phyloP scores from a whole-genome alignment of 2,888 invertebrate species.

The Sipha maydis region DNA sequence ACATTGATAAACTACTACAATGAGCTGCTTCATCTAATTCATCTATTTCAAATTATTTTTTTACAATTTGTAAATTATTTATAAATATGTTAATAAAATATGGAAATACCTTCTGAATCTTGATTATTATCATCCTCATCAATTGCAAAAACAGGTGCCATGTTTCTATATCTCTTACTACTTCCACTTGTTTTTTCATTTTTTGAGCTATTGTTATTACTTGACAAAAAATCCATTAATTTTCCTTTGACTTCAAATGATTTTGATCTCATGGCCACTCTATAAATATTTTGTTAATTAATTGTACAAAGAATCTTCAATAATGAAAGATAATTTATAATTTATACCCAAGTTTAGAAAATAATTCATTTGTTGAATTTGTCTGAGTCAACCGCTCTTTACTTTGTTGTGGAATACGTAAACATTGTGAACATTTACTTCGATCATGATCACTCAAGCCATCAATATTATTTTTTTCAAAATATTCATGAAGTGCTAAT shows the following conservation, averaged over 20 bases:
- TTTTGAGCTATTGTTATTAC: conserved; percentile 75
- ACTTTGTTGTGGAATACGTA: conserved; percentile 5
- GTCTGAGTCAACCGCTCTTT: conserved; percentile 47
- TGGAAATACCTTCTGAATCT: conserved; percentile 64
- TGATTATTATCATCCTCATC: conserved; percentile 76
- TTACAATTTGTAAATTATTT: neutral
- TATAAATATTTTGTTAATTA: conserved; percentile 61
- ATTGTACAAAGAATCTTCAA: neutral
- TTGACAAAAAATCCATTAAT: conserved; percentile 92
- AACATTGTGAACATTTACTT: conserved; percentile 49
- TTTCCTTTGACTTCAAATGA: conserved; percentile 92
- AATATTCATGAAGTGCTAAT: conserved; percentile 56
- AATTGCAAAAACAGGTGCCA: conserved; percentile 93
- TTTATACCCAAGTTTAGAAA: conserved; percentile 51
- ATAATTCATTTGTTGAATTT: conserved; percentile 55
- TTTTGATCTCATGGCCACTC: conserved; percentile 88
- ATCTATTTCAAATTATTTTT: conserved; percentile 29
- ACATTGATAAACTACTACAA: conserved; percentile 27
- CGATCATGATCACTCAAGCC: conserved; percentile 55
- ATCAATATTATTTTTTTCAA: conserved; percentile 60
- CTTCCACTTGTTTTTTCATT: conserved; percentile 74
- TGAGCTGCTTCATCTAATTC: conserved; percentile 37
- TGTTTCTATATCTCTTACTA: conserved; percentile 89
- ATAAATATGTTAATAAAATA: neutral
- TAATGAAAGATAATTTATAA: neutral